Conservation (phyloP, 2,113 vertebrate species). For the Melanostigma gelatinosum region DNA sequence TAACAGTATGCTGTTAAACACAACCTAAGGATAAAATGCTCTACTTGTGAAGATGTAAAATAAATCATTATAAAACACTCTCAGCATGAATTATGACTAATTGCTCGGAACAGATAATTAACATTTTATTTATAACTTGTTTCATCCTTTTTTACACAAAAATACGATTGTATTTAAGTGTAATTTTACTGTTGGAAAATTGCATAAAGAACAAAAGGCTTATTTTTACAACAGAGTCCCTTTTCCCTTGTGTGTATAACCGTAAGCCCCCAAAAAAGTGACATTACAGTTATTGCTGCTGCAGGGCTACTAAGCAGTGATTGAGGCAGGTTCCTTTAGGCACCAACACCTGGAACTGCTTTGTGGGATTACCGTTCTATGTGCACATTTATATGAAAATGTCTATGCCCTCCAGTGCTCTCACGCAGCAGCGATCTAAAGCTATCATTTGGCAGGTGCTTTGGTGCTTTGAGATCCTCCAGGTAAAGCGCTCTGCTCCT, state of each 20-base stretch:
- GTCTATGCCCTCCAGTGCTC: constrained; percentile 37
- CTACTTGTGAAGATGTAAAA: neutral
- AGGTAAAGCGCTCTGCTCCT: constrained; percentile 61
- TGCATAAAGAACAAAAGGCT: neutral
- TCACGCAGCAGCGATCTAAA: constrained; percentile 47
- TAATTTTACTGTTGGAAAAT: neutral
- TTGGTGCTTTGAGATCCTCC: constrained; percentile 61
- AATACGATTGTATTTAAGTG: neutral
- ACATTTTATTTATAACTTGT: neutral
- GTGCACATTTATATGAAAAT: constrained; percentile 59
- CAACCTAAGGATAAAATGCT: neutral
- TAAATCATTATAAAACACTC: neutral
- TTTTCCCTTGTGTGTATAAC: neutral
- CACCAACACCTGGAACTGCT: constrained; percentile 51
- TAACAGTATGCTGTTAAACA: constrained; percentile 8
- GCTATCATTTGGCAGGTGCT: constrained; percentile 68
- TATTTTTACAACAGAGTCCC: neutral
- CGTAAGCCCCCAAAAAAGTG: neutral
- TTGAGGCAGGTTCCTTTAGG: constrained; percentile 33
- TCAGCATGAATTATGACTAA: neutral
- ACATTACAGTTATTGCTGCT: constrained; percentile 13
- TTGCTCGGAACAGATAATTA: neutral
- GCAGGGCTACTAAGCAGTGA: constrained; percentile 18
- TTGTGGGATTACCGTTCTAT: constrained; percentile 35
- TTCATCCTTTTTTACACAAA: neutral